Evolutionary conservation across 1,140 invertebrate genomes (phyloP), one percentile per base, ranked within the genome.

Genomic region (Drosophila tristis): DNA sequence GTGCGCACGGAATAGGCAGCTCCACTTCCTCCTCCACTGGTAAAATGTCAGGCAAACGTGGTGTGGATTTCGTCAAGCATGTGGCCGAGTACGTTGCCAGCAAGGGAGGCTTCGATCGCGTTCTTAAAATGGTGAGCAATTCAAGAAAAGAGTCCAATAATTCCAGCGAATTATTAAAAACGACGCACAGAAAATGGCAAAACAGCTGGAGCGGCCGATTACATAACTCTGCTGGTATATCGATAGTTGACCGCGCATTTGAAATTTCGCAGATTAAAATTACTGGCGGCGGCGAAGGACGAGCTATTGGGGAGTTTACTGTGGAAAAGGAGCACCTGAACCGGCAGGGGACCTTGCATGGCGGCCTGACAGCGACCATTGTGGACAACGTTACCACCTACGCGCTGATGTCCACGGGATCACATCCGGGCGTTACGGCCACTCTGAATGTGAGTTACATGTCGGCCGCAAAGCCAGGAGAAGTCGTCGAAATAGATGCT

Each of bases 321-420:
- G 95, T 99, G 1, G 92, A 93, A 0, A 92, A 95, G 35, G 95
- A 97, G 68, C 96, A 98, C 91, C 91, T 95, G 2, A 99, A 99
- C 92, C 81, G 93, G 13, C 92, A 92, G 47, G 97, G 97, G 0
- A 94, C 94, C 0, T 91, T 98, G 5, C 97, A 98, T 92, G 97
- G 97, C 16, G 97, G 97, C 5, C 94, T 96, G 67, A 96, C 95
- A 2, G 95, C 96, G 8, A 96, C 96, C 3, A 90, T 98, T n/a
- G 94, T 98, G 8, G 98, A 99, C 92, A 93, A 94, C 57, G 91
- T 98, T 11, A 98, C 97, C 5, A 96, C 96, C 0, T 95, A 95
- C 90, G 97, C 96, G 2, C 79, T 98, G 2, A 94, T 96, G 79
- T 95, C 96, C 0, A 92, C 94, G 54, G 94, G 94, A 15, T 93